phyloP scores from a whole-genome alignment of 2,888 invertebrate species.

The Helleia helle region DNA sequence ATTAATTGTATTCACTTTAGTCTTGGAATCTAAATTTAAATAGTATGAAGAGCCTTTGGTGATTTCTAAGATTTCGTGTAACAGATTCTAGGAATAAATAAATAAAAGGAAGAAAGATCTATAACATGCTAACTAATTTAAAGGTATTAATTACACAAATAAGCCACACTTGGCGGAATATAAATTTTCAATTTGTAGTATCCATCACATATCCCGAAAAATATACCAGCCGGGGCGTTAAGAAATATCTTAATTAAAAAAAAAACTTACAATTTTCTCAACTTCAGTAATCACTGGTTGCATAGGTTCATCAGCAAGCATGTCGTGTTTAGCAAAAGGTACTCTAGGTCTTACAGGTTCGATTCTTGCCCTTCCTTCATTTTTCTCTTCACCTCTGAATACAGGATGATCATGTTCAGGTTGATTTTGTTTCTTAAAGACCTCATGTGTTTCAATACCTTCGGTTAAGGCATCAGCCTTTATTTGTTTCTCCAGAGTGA shows the following conservation, averaged over 20 bases:
- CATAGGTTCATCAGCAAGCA: constrained; percentile 53
- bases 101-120: no score
- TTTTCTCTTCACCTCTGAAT: constrained; percentile 39
- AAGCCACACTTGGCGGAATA: no score
- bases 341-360: constrained; percentile 42
- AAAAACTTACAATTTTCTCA: constrained; percentile 51
- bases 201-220: no score
- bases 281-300: constrained; percentile 34
- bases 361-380: constrained; percentile 42
- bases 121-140: no score
- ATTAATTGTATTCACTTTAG: background rate
- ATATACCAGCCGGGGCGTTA: no score
- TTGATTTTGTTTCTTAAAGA: constrained; percentile 35
- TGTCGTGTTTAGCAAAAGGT: constrained; percentile 47
- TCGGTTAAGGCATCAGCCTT: constrained; percentile 29
- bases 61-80: no score
- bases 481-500: constrained; percentile 34
- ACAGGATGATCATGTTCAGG: constrained; percentile 40
- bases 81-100: no score
- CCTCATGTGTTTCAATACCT: constrained; percentile 29
- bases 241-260: no score
- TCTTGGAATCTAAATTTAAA: no score
- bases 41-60: no score
- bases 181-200: no score
- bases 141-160: no score